Evolutionary conservation across 1,140 invertebrate species (phyloP).

Genomic region (Drosophila albomicans): DNA sequence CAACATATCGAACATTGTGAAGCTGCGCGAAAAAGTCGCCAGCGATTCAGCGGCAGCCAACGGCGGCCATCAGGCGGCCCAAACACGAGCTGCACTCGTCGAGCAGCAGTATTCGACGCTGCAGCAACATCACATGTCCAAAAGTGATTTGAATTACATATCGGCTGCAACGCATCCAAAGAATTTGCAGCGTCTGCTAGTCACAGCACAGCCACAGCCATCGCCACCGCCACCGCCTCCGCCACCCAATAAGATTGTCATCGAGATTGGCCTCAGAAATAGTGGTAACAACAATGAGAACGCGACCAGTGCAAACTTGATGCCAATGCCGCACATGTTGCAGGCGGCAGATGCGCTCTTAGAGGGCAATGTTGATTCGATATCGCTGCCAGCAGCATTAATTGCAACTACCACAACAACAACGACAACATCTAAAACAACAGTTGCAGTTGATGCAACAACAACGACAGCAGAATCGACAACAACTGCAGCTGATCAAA

Average conservation of each 20-base stretch:
- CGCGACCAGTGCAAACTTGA: conserved; percentile 7
- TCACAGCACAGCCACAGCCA: conserved; percentile 11
- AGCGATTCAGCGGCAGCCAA: conserved; percentile 81
- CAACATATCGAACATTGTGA: conserved; percentile 82
- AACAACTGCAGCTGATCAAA: conserved; percentile 2
- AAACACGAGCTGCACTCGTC: conserved; percentile 75
- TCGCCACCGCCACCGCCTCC: conserved; percentile 29
- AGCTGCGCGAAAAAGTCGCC: conserved; percentile 81
- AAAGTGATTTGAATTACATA: conserved; percentile 81
- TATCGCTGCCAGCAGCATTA: conserved; percentile 73
- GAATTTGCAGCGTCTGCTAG: conserved; percentile 68
- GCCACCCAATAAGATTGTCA: conserved; percentile 73
- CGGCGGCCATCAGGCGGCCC: conserved; percentile 76
- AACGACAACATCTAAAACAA: conserved; percentile 17
- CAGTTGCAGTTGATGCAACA: not conserved
- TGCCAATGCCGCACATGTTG: conserved; percentile 56
- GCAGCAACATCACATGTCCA: conserved; percentile 78
- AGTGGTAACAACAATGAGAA: conserved; percentile 26
- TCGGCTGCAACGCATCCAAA: conserved; percentile 76
- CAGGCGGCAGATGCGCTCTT: conserved; percentile 68
- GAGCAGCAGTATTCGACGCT: conserved; percentile 81
- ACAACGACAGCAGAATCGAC: conserved; percentile 5
- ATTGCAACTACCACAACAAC: conserved; percentile 12
- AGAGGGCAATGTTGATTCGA: conserved; percentile 81
- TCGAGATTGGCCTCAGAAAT: conserved; percentile 68